A percentile compares a stretch with the other conserved stretches of the same genome.
Conservation (phyloP, 2,888 invertebrate species). For the Masnerella sp. region DNA sequence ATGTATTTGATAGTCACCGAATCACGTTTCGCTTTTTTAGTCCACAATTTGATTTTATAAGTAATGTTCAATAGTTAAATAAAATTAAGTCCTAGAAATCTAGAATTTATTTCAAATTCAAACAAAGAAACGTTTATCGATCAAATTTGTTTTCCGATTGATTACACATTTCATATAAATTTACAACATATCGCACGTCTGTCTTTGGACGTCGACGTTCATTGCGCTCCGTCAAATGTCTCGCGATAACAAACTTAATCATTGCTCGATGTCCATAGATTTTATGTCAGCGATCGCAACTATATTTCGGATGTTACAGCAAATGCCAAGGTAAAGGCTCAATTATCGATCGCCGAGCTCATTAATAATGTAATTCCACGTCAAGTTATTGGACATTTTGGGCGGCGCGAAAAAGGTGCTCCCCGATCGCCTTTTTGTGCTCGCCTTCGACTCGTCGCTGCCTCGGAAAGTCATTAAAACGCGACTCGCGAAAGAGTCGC, state of each 20-base stretch:
- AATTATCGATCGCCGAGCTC: constrained; percentile 31
- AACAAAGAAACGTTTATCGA: too few species aligned
- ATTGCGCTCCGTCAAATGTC: constrained; percentile 6
- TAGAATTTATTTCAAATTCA: too few species aligned
- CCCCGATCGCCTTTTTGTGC: too few species aligned
- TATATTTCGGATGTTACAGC: constrained; percentile 26
- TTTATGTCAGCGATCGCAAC: constrained; percentile 22
- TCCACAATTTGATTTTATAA: too few species aligned
- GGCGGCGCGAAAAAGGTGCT: constrained; percentile 8
- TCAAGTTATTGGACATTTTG: constrained; percentile 22
- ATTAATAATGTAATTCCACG: constrained; percentile 42
- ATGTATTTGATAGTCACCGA: too few species aligned
- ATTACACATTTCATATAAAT: too few species aligned
- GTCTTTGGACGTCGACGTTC: constrained; percentile 2
- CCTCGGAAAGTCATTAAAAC: constrained; percentile 31
- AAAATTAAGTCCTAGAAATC: too few species aligned
- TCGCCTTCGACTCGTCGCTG: too few species aligned
- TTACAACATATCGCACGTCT: too few species aligned
- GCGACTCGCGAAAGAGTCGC: neutral
- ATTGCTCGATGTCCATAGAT: constrained; percentile 28
- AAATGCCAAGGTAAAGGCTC: constrained; percentile 37
- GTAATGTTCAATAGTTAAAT: too few species aligned
- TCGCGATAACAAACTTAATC: constrained; percentile 17
- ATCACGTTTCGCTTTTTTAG: too few species aligned
- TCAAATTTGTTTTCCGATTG: too few species aligned